Conservation (phyloP, 2,113 vertebrate species). For the Ardeotis arabs region DNA sequence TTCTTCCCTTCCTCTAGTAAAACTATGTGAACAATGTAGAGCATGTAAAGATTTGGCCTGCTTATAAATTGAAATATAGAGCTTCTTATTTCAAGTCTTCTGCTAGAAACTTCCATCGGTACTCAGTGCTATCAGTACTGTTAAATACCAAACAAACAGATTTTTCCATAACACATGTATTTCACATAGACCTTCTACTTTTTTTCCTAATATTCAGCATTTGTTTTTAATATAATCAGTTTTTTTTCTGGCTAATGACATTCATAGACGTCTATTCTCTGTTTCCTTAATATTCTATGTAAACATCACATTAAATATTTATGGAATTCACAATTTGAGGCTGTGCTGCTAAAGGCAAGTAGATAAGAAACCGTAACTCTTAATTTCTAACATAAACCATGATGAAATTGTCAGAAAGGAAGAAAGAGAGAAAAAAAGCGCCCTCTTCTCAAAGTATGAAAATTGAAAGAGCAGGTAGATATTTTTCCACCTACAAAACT, state of each 20-base stretch:
- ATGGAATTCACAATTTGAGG: conserved; percentile 45
- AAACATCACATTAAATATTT: conserved; percentile 71
- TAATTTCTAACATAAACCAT: conserved; percentile 41
- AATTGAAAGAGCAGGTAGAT: background rate
- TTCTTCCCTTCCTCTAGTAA: accelerated
- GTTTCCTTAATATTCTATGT: conserved; percentile 61
- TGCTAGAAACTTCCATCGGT: background rate
- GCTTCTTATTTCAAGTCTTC: background rate
- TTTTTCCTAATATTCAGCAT: background rate
- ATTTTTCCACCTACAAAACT: background rate
- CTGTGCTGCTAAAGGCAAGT: conserved; percentile 34
- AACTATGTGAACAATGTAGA: background rate
- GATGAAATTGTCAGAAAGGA: background rate
- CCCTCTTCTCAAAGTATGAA: background rate
- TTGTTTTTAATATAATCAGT: background rate
- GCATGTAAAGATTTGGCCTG: background rate
- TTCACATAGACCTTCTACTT: background rate
- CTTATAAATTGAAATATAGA: background rate
- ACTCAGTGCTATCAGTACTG: background rate
- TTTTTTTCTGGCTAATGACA: conserved; percentile 10
- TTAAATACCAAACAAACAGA: background rate
- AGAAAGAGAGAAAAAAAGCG: background rate
- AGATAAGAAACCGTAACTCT: conserved; percentile 37
- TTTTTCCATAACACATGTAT: background rate
- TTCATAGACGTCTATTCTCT: conserved; percentile 42